A percentile compares a stretch with the other conserved stretches of the same genome.
Conservation (phyloP, 2,113 vertebrate species). For the Mesocricetus auratus region DNA sequence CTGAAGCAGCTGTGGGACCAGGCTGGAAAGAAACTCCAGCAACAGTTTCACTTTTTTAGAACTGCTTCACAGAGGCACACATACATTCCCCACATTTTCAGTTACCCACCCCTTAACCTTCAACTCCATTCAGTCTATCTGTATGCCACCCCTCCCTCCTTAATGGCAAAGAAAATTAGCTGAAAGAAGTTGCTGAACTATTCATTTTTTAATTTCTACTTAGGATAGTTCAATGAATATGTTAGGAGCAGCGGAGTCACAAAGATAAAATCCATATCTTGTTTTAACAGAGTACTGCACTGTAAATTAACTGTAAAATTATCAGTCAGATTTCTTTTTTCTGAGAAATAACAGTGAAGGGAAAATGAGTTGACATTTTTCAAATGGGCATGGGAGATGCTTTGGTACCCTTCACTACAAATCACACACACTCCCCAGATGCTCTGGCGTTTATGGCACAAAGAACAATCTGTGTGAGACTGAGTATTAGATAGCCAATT, state of each 20-base stretch:
- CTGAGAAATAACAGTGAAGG: slow-evolving; percentile 54
- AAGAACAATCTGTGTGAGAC: slow-evolving; percentile 45
- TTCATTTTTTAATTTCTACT: slow-evolving; percentile 56
- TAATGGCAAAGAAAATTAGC: slow-evolving; percentile 52
- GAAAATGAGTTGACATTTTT: slow-evolving; percentile 72
- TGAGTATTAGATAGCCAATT: slow-evolving; percentile 29
- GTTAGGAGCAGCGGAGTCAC: slow-evolving; percentile 57
- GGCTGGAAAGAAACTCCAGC: no score
- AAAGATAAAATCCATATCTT: slow-evolving; percentile 68
- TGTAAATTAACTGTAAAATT: slow-evolving; percentile 73
- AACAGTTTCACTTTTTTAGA: slow-evolving; percentile 3
- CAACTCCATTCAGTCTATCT: neutral
- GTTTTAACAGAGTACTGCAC: slow-evolving; percentile 61
- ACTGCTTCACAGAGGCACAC: neutral
- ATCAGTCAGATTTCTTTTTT: slow-evolving; percentile 51
- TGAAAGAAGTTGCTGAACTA: slow-evolving; percentile 36
- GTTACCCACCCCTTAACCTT: neutral
- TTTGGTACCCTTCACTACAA: slow-evolving; percentile 39
- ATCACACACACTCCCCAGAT: neutral
- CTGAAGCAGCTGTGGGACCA: no score
- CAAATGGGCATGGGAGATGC: slow-evolving; percentile 50
- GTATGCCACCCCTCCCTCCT: neutral
- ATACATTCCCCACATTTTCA: neutral
- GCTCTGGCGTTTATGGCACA: slow-evolving; percentile 44
- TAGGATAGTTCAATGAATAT: slow-evolving; percentile 53